A percentile compares a stretch with the other conserved stretches of the same genome.
phyloP scores from a whole-genome alignment of 2,888 invertebrate genomes.

The Magallana nippona region DNA sequence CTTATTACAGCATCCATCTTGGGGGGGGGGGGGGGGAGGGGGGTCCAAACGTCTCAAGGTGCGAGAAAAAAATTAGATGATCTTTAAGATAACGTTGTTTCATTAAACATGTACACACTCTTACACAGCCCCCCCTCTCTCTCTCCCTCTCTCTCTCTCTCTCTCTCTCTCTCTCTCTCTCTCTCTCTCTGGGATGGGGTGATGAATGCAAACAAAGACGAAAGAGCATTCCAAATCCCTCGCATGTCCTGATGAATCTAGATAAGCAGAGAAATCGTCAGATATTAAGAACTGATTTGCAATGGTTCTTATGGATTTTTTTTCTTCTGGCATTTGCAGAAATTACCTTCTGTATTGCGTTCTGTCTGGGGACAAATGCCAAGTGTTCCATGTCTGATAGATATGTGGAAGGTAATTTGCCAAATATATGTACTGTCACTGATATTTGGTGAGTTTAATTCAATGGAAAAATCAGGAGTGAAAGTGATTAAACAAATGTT shows the following conservation, averaged over 20 bases:
- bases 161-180: not conserved
- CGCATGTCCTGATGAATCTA: slow-evolving; percentile 1
- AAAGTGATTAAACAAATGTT: too few relatives aligned
- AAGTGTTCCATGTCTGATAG: slow-evolving; percentile 13
- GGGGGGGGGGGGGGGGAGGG: too few relatives aligned
- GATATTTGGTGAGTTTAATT: too few relatives aligned
- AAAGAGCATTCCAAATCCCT: not conserved
- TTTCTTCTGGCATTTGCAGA: not conserved
- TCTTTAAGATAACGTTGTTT: too few relatives aligned
- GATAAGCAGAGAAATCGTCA: slow-evolving; percentile 16
- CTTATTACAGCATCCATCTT: too few relatives aligned
- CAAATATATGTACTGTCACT: not conserved
- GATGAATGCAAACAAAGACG: not conserved
- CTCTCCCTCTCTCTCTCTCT: too few relatives aligned
- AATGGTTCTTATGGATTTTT: not conserved
- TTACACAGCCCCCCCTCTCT: too few relatives aligned
- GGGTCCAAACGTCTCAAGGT: too few relatives aligned
- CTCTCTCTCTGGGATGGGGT: not conserved
- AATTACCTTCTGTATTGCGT: slow-evolving; percentile 17
- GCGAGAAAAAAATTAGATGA: too few relatives aligned
- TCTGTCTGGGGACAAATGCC: slow-evolving; percentile 12
- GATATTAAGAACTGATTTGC: slow-evolving; percentile 14
- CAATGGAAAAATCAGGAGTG: too few relatives aligned
- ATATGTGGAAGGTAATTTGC: not conserved
- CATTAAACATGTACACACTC: too few relatives aligned